Base-by-base conservation (phyloP, 2,888 invertebrate genomes). In the Prenolepis imparis region DNA sequence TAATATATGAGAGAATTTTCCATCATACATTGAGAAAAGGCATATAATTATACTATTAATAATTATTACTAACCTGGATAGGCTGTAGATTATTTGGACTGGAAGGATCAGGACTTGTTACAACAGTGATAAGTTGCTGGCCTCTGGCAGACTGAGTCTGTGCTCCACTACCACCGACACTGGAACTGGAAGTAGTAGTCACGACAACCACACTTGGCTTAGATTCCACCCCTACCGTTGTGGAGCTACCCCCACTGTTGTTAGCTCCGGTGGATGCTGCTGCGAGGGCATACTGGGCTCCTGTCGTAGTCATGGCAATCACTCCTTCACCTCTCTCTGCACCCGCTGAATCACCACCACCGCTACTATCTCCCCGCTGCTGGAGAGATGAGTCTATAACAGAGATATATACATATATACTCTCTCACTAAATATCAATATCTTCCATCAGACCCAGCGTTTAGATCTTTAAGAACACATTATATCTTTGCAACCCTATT, bases 281-380 rank as follows among this genome's bases (percentile, higher is more conserved):
- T 94, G 94, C 92, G 80, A 94, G 94, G 92, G 94, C 91, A 88
- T 94, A 94, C 92, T 94, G 94, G 91, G 94, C 94, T 93, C 94
- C 94, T 77, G 94, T 94, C 87, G 94, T 94, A 94, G 94, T 94
- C 94, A 94, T 94, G 94, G 94, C 92, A 93, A 94, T 94, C 87
- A 91, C 93, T 92, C 92, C 94, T 93, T 93, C 92, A 89, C 91
- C 92, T 91, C 91, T 92, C 87, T 93, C 92, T 90, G 87, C 90
- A 88, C 90, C 88, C 85, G 87, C 91, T 86, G 92, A 90, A 88
- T 93, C 92, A 90, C 90, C 91, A 89, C 92, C 91, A 88, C 93
- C 90, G 86, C 91, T 90, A 85, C 88, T 89, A 82, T 89, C 88
- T 83, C 83, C 88, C 91, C 89, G 92, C 90, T 91, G 92, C 86